Evolutionary conservation across 1,140 invertebrate genomes (phyloP).

Genomic region (Helicoverpa zea): DNA sequence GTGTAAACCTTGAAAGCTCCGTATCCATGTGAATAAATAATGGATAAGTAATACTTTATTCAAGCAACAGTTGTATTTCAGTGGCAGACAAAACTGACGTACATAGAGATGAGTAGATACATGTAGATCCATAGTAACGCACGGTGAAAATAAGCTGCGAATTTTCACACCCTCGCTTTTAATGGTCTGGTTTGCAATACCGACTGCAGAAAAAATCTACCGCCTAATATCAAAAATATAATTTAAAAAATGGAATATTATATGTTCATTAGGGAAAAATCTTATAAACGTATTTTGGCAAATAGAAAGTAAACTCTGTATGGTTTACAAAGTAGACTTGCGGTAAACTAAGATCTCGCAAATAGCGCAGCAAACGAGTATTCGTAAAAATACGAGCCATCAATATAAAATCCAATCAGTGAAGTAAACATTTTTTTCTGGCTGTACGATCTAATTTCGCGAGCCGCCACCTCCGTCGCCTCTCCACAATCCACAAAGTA

Average conservation of each 20-base stretch:
- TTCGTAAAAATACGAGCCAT: conserved; percentile 28
- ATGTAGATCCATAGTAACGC: conserved; percentile 52
- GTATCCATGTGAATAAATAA: not conserved
- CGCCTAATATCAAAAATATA: conserved; percentile 1
- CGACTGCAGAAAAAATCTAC: conserved; percentile 56
- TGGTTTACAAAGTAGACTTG: conserved; percentile 26
- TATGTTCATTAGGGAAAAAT: not conserved
- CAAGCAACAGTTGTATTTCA: conserved; percentile 30
- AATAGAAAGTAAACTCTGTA: conserved; percentile 25
- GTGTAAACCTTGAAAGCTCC: not conserved
- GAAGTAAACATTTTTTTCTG: conserved; percentile 54
- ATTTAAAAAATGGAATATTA: not conserved
- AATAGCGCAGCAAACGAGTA: not conserved
- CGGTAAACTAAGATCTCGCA: conserved; percentile 16
- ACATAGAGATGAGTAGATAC: not conserved
- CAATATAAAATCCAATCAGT: conserved; percentile 51
- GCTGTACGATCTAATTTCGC: conserved; percentile 71
- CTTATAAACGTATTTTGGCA: not conserved
- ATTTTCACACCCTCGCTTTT: conserved; percentile 76
- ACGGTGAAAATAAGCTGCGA: conserved; percentile 73
- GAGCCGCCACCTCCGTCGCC: conserved; percentile 57
- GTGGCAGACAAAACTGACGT: not conserved
- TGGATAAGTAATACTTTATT: not conserved
- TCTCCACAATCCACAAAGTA: conserved; percentile 74
- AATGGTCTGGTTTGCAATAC: conserved; percentile 69